These are phyloP conservation scores for Listronotus oregonensis DNA, from an alignment of 1,140 invertebrate species.

Conservation along the genomic window DNA sequence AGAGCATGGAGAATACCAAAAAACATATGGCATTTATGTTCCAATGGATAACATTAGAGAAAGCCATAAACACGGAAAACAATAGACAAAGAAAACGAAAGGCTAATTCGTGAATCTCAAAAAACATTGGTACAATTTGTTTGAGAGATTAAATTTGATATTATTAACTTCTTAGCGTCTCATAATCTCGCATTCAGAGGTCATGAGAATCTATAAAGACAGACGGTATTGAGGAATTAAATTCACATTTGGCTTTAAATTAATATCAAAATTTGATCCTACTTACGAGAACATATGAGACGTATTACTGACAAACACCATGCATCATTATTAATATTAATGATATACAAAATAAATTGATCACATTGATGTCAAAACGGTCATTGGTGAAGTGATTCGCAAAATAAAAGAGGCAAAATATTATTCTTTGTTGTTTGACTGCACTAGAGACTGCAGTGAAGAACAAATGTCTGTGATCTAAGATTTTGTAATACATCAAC, in stretches of 20 bases:
- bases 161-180: constrained; percentile 49
- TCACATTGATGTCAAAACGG: too few relatives aligned
- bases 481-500: constrained; percentile 42
- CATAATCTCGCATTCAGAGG: too few relatives aligned
- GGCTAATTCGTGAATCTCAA: constrained; percentile 44
- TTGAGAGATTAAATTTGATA: constrained; percentile 47
- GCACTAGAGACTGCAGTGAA: constrained; percentile 35
- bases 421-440: constrained; percentile 35
- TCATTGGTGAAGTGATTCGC: too few relatives aligned
- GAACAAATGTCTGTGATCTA: constrained; percentile 37
- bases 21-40: too few relatives aligned
- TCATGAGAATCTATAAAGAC: constrained; percentile 33
- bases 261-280: constrained; percentile 38
- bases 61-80: constrained; percentile 46
- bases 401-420: too few relatives aligned
- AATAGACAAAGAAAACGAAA: constrained; percentile 47
- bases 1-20: constrained; percentile 49
- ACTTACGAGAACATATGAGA: too few relatives aligned
- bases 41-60: constrained; percentile 45
- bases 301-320: too few relatives aligned
- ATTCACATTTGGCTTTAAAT: constrained; percentile 46
- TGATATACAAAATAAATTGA: too few relatives aligned
- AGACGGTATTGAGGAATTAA: constrained; percentile 37
- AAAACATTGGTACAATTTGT: constrained; percentile 49
- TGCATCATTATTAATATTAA: too few relatives aligned